Evolutionary conservation across 2,797 vertebrate species (phyloP).

Genomic region (Chrosomus eos): DNA sequence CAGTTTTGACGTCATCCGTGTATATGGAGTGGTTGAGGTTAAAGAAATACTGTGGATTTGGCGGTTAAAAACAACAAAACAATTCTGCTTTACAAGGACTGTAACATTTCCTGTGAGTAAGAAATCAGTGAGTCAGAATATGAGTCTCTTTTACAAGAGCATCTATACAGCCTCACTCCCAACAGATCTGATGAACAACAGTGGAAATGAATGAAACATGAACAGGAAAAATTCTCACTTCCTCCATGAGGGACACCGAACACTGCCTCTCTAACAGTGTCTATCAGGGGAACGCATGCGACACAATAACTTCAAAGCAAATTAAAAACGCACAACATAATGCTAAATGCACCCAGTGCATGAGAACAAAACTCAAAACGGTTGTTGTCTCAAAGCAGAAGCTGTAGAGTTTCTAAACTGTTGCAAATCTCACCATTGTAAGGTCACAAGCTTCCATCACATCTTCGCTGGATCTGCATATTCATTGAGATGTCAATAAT

Average conservation of each 20-base stretch:
- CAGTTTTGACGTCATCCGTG: too few relatives aligned
- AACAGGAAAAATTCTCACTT: conserved; percentile 26
- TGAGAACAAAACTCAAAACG: conserved; percentile 69
- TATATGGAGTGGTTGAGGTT: neutral
- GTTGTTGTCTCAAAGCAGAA: conserved; percentile 69
- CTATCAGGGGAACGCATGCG: conserved; percentile 70
- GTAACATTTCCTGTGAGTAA: conserved; percentile 1
- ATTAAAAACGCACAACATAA: conserved; percentile 66
- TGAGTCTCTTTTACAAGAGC: neutral
- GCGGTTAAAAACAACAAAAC: neutral
- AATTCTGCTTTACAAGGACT: neutral
- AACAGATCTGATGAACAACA: conserved; percentile 14
- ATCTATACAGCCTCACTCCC: conserved; percentile 9
- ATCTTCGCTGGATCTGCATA: conserved; percentile 75
- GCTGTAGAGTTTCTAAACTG: conserved; percentile 46
- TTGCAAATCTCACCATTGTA: conserved; percentile 43
- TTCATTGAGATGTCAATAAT: conserved; percentile 86
- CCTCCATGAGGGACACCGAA: conserved; percentile 23
- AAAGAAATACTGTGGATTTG: neutral
- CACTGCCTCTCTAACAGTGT: conserved; percentile 60
- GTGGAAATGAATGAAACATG: conserved; percentile 42
- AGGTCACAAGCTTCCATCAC: conserved; percentile 47
- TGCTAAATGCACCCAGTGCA: conserved; percentile 64
- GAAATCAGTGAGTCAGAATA: neutral
- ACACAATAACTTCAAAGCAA: conserved; percentile 75